Conservation (phyloP, 2,113 vertebrate genomes). For the Climacteris rufus region DNA sequence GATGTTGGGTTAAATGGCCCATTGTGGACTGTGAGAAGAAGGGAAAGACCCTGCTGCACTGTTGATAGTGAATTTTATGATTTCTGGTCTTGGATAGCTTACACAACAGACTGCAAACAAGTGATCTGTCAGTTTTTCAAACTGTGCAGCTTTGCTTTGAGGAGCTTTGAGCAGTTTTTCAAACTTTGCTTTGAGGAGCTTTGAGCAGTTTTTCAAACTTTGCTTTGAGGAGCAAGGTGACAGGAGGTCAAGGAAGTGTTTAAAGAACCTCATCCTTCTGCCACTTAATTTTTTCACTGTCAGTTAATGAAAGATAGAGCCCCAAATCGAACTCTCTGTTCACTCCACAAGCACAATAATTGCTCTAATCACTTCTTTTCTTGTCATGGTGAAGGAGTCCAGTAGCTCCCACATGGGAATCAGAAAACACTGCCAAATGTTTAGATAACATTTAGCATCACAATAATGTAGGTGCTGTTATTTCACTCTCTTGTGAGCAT, state of each 20-base stretch:
- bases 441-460: too few relatives aligned
- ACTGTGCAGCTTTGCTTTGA: background rate
- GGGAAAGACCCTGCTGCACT: background rate
- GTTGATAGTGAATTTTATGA: background rate
- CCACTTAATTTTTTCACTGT: background rate
- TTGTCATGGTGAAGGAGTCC: background rate
- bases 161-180: background rate
- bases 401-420: background rate
- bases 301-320: background rate
- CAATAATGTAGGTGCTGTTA: background rate
- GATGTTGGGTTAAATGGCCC: background rate
- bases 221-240: background rate
- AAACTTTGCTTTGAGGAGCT: too few relatives aligned
- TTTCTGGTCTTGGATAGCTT: background rate
- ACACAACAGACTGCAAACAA: background rate
- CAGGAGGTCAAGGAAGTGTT: background rate
- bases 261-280: background rate
- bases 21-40: background rate
- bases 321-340: background rate
- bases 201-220: too few relatives aligned
- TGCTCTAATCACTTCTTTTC: background rate
- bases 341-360: background rate
- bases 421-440: constrained; percentile 18
- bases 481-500: background rate
- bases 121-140: background rate